Evolutionary conservation across 2,113 vertebrate genomes (phyloP).

Genomic region (Sisor rabdophorus): DNA sequence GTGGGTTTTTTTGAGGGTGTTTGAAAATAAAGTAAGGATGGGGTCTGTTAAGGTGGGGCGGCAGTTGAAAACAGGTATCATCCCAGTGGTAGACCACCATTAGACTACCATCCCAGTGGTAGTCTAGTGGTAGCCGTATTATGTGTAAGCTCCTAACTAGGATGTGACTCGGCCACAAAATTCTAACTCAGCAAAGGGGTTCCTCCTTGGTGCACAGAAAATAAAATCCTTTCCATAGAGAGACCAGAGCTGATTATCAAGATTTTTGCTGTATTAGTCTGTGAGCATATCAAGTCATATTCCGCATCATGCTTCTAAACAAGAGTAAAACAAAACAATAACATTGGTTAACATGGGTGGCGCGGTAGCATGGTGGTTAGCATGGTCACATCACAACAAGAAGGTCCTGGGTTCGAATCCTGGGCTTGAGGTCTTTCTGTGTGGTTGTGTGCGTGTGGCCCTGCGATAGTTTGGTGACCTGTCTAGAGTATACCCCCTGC

Average conservation of each 20-base stretch:
- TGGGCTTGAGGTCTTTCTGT: too few relatives aligned
- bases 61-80: not conserved
- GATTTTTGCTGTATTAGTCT: not conserved
- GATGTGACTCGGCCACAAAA: slow-evolving; percentile 28
- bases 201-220: slow-evolving; percentile 27
- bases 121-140: slow-evolving; percentile 48
- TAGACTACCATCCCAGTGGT: slow-evolving; percentile 20
- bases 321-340: not conserved
- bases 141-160: slow-evolving; percentile 40
- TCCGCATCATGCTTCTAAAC: not conserved
- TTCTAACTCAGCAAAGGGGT: slow-evolving; percentile 62
- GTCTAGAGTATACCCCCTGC: too few relatives aligned
- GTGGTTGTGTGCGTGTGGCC: too few relatives aligned
- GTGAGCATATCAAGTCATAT: not conserved
- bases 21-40: not conserved
- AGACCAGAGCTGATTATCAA: too few relatives aligned
- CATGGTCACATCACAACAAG: too few relatives aligned
- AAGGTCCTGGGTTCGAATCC: too few relatives aligned
- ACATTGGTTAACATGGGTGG: too few relatives aligned
- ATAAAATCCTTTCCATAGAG: not conserved
- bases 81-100: slow-evolving; percentile 22
- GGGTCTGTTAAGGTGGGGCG: not conserved
- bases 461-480: too few relatives aligned
- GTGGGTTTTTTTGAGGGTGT: not conserved
- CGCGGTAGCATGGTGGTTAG: too few relatives aligned